Percentiles rank a stretch among this genome's conserved stretches.
Conservation (phyloP, 2,113 vertebrate species). For the Naja naja region DNA sequence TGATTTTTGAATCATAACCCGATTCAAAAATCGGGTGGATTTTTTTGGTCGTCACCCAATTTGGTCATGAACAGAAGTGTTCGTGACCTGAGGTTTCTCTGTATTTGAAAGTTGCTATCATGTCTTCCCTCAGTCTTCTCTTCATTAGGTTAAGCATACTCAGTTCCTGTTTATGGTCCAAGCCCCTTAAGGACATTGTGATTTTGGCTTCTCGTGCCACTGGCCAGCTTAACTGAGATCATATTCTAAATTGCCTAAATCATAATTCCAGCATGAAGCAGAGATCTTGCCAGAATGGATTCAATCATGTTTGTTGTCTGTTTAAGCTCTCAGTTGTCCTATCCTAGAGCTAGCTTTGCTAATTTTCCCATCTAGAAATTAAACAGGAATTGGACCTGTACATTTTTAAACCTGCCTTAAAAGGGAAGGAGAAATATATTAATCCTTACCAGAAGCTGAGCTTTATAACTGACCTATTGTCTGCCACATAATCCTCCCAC, state of each 20-base stretch:
- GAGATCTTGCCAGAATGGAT: neutral
- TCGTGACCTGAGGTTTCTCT: too few species aligned
- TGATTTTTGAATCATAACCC: too few species aligned
- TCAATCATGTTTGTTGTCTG: too few species aligned
- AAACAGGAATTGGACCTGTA: neutral
- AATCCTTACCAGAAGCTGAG: neutral
- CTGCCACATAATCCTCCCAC: neutral
- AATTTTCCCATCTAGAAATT: neutral
- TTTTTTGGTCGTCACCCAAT: too few species aligned
- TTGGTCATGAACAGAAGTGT: too few species aligned
- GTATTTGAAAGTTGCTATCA: neutral
- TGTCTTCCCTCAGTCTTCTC: neutral
- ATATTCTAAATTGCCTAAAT: neutral
- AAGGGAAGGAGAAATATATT: neutral
- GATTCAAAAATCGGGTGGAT: too few species aligned
- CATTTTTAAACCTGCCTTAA: neutral
- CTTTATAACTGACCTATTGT: neutral
- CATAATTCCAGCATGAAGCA: neutral
- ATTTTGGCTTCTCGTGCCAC: neutral
- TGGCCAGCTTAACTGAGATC: neutral
- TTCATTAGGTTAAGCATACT: neutral
- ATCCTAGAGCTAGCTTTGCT: neutral
- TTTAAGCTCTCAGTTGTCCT: neutral
- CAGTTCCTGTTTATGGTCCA: neutral
- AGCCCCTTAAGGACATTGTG: neutral